These are phyloP conservation scores for Patagioenas fasciata DNA, from an alignment of 2,113 vertebrate genomes.

Conservation along the genomic window DNA sequence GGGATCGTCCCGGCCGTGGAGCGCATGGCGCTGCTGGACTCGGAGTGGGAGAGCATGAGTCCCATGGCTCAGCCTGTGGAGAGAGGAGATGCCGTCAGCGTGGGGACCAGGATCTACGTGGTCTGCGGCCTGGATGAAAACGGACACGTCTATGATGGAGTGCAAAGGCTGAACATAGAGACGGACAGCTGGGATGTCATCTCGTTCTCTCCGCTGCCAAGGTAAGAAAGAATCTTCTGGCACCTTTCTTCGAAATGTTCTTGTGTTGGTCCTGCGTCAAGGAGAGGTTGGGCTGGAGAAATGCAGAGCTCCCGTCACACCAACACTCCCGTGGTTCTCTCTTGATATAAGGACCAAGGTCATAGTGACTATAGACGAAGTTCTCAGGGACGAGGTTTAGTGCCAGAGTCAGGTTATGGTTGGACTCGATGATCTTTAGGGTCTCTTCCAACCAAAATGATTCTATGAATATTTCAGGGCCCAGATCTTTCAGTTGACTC, in stretches of 20 bases:
- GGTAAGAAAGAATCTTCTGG: slow-evolving; percentile 68
- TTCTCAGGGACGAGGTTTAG: too few species aligned
- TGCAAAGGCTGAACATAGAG: slow-evolving; percentile 79
- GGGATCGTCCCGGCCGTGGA: slow-evolving; percentile 81
- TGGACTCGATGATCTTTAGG: too few species aligned
- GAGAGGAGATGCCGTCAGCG: slow-evolving; percentile 73
- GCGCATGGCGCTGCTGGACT: slow-evolving; percentile 71
- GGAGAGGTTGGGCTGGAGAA: not conserved
- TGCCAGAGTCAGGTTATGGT: too few species aligned
- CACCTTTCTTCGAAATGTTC: not conserved
- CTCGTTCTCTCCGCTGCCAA: slow-evolving; percentile 83
- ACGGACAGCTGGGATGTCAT: slow-evolving; percentile 84
- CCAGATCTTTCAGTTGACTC: not conserved
- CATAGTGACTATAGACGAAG: too few species aligned
- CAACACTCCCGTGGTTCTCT: not conserved
- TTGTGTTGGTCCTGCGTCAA: not conserved
- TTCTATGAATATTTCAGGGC: not conserved
- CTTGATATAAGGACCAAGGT: not conserved
- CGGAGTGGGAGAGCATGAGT: slow-evolving; percentile 77
- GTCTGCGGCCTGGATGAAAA: slow-evolving; percentile 90
- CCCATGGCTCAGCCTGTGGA: slow-evolving; percentile 85
- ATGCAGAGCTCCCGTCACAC: not conserved
- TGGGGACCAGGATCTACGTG: slow-evolving; percentile 79
- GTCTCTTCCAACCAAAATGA: too few species aligned
- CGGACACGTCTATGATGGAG: slow-evolving; percentile 82